Percentiles rank a stretch among this genome's conserved stretches.
These are phyloP conservation scores for Rhagophthalmus giganteus DNA, from an alignment of 2,888 invertebrate genomes.

Conservation along the genomic window DNA sequence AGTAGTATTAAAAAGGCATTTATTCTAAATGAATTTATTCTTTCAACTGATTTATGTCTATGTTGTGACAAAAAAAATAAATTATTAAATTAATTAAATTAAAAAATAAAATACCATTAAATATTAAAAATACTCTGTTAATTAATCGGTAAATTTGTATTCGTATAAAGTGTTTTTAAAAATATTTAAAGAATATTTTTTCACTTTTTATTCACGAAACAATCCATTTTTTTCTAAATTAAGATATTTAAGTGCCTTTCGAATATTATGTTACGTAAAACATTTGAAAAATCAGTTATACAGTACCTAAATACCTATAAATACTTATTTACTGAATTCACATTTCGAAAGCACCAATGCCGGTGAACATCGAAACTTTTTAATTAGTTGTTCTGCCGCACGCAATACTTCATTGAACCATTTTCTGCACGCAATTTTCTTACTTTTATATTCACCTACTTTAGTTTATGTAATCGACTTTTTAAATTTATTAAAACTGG, in stretches of 20 bases:
- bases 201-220: background rate
- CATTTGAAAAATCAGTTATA: too few species aligned
- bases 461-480: too few species aligned
- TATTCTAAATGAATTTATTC: conserved; percentile 32
- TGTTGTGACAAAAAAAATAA: conserved; percentile 33
- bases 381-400: conserved; percentile 38
- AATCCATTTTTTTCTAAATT: too few species aligned
- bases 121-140: too few species aligned
- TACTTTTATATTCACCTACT: conserved; percentile 25
- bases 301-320: too few species aligned
- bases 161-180: too few species aligned
- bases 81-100: background rate
- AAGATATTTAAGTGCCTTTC: too few species aligned
- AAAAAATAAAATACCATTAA: background rate
- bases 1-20: conserved; percentile 39
- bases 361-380: conserved; percentile 41
- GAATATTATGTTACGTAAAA: too few species aligned
- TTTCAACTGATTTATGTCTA: conserved; percentile 14
- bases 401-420: conserved; percentile 34
- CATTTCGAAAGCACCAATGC: conserved; percentile 22
- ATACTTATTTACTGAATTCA: conserved; percentile 36
- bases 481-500: too few species aligned
- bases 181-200: too few species aligned
- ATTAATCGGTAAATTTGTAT: too few species aligned
- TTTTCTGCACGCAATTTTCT: conserved; percentile 35